phyloP scores from a whole-genome alignment of 2,113 vertebrate genomes.

The Myrmecobius fasciatus region DNA sequence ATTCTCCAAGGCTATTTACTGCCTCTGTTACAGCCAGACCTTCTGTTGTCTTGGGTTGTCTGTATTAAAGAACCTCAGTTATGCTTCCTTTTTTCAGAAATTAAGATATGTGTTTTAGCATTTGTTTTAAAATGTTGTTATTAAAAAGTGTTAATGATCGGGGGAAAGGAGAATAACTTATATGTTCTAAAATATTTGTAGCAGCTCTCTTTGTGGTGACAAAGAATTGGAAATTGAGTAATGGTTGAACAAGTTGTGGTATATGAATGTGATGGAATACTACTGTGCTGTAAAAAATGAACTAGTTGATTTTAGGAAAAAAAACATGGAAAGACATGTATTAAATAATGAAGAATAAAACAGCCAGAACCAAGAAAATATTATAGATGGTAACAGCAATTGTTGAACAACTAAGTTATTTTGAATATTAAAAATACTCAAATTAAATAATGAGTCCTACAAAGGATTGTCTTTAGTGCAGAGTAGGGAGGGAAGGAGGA shows the following conservation, averaged over 20 bases:
- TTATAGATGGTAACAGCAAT: too few species aligned
- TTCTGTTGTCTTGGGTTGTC: constrained; percentile 75
- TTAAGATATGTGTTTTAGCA: constrained; percentile 55
- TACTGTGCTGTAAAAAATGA: not conserved
- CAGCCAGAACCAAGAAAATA: too few species aligned
- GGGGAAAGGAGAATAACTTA: not conserved
- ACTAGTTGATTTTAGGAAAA: too few species aligned
- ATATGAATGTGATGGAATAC: not conserved
- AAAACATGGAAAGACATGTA: too few species aligned
- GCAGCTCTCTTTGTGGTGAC: not conserved
- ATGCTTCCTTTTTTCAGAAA: constrained; percentile 74
- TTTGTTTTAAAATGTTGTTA: constrained; percentile 4
- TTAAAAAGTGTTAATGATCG: not conserved
- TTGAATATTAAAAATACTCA: too few species aligned
- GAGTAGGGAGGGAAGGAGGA: too few species aligned
- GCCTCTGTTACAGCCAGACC: constrained; percentile 69
- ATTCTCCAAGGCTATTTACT: constrained; percentile 67
- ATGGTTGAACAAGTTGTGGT: not conserved
- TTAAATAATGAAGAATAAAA: too few species aligned
- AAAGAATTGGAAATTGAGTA: not conserved
- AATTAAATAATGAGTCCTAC: too few species aligned
- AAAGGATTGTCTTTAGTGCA: too few species aligned
- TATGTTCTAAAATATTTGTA: not conserved
- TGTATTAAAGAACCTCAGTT: constrained; percentile 66
- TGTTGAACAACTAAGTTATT: too few species aligned